A percentile compares a stretch with the other conserved stretches of the same genome.
Conservation (phyloP, 2,113 vertebrate species). For the Corydoras sp. region DNA sequence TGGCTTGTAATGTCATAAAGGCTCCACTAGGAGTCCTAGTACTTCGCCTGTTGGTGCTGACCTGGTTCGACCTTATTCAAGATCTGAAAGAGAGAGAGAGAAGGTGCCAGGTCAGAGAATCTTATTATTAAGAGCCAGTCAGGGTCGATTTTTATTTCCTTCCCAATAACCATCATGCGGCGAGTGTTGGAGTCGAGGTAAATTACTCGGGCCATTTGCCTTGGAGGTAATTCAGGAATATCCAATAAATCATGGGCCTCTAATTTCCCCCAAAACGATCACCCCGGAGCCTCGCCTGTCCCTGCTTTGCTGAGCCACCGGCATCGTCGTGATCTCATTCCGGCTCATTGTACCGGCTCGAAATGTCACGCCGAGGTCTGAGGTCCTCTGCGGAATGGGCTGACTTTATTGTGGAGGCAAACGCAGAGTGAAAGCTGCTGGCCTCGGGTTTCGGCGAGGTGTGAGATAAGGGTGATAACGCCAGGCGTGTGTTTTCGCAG, state of each 20-base stretch:
- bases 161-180: background rate
- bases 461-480: conserved; percentile 35
- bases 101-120: conserved; percentile 7
- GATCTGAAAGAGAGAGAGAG: conserved; percentile 5
- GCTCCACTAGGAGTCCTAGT: too few species aligned
- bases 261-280: background rate
- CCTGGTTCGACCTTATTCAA: background rate
- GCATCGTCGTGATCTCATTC: background rate
- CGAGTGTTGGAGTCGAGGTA: background rate
- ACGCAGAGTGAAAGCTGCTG: conserved; percentile 22
- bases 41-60: too few species aligned
- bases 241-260: background rate
- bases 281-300: background rate
- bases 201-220: background rate
- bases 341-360: background rate
- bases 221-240: background rate
- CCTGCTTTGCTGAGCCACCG: background rate
- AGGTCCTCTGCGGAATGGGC: background rate
- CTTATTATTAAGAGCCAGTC: background rate
- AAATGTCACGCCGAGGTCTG: background rate
- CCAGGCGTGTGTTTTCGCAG: background rate
- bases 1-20: too few species aligned
- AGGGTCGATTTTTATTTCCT: conserved; percentile 9
- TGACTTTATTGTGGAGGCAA: conserved; percentile 25
- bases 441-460: conserved; percentile 10